Conservation (phyloP, 2,797 vertebrate species). For the Gambusia yucatana region DNA sequence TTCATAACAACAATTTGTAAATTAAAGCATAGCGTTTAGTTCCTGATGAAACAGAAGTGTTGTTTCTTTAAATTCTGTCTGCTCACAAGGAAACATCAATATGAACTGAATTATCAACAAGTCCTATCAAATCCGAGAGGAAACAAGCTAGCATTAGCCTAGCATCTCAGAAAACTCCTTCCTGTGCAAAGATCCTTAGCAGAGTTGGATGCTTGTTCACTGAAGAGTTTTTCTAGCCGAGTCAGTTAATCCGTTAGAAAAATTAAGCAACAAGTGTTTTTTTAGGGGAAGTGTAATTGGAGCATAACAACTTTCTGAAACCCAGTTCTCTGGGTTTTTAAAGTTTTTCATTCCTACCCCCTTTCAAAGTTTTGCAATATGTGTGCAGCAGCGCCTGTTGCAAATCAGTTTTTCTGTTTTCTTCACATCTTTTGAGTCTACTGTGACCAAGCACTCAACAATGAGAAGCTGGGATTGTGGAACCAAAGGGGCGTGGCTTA, state of each 20-base stretch:
- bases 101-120: not conserved
- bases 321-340: not conserved
- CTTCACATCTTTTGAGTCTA: no score
- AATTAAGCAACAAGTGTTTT: not conserved
- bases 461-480: not conserved
- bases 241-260: not conserved
- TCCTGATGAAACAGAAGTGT: not conserved
- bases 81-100: not conserved
- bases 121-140: not conserved
- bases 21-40: not conserved
- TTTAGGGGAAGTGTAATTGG: not conserved
- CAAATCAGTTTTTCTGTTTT: not conserved
- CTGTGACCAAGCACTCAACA: no score
- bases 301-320: not conserved
- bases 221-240: not conserved
- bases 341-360: not conserved
- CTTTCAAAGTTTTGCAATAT: not conserved
- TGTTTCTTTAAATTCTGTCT: not conserved
- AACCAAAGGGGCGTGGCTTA: not conserved
- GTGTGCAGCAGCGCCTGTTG: not conserved
- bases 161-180: not conserved
- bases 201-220: not conserved
- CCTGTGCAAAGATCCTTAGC: not conserved
- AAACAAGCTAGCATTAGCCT: not conserved
- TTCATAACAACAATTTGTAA: not conserved